phyloP scores from a whole-genome alignment of 2,888 invertebrate genomes.

The Phalera bucephala region DNA sequence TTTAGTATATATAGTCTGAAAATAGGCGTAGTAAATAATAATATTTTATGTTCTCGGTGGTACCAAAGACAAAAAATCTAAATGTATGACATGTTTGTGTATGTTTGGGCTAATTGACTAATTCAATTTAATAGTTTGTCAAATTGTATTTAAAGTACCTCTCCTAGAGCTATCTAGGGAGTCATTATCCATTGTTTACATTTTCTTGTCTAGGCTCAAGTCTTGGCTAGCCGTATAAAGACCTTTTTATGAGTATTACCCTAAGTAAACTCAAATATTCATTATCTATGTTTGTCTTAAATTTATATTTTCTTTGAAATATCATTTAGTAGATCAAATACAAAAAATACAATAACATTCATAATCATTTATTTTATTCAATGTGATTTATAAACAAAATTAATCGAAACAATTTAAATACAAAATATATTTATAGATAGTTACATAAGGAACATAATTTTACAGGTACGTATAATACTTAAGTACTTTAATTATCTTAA shows the following conservation, averaged over 20 bases:
- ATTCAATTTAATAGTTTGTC: too few species aligned
- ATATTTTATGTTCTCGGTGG: too few species aligned
- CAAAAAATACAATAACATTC: constrained; percentile 15
- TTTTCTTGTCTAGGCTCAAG: constrained; percentile 7
- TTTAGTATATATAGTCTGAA: too few species aligned
- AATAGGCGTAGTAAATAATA: too few species aligned
- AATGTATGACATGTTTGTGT: too few species aligned
- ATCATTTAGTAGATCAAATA: neutral
- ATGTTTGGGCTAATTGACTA: too few species aligned
- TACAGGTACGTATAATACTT: constrained; percentile 34
- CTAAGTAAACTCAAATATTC: constrained; percentile 15
- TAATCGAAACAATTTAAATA: constrained; percentile 14
- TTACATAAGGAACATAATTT: constrained; percentile 34
- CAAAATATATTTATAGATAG: constrained; percentile 16
- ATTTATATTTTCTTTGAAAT: constrained; percentile 1
- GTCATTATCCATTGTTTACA: constrained; percentile 12
- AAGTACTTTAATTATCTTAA: constrained; percentile 22
- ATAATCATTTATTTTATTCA: constrained; percentile 28
- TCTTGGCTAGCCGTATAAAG: too few species aligned
- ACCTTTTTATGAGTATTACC: constrained; percentile 12
- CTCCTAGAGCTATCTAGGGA: constrained; percentile 6
- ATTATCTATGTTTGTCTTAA: constrained; percentile 13
- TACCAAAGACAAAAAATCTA: too few species aligned
- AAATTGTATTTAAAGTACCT: neutral
- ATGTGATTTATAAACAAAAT: constrained; percentile 28